Percentiles rank a stretch among this genome's conserved stretches.
These are phyloP conservation scores for Nemapogon koenigi DNA, from an alignment of 2,888 invertebrate species.

Conservation along the genomic window DNA sequence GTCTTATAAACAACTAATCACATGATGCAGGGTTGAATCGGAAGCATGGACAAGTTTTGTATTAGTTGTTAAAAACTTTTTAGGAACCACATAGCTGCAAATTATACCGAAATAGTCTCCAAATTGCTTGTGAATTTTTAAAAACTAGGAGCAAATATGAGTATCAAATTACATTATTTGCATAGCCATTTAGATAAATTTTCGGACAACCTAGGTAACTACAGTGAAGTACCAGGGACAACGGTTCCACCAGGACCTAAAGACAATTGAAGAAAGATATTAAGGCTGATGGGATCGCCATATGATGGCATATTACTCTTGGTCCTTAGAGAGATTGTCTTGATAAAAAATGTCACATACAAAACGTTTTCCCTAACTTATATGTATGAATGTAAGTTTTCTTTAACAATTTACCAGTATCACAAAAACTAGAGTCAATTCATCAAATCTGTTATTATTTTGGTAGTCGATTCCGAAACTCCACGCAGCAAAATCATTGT, in stretches of 20 bases:
- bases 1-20: no score
- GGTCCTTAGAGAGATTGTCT: conserved; percentile 12
- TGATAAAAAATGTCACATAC: not conserved
- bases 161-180: conserved; percentile 8
- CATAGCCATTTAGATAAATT: conserved; percentile 13
- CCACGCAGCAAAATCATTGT: no score
- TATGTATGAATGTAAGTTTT: not conserved
- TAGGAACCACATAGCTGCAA: no score
- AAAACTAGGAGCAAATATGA: conserved; percentile 11
- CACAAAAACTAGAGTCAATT: not conserved
- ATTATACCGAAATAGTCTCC: no score
- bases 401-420: not conserved
- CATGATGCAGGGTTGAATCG: no score
- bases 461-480: no score
- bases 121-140: conserved; percentile 5
- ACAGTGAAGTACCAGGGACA: conserved; percentile 28
- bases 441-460: not conserved
- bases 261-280: conserved; percentile 25
- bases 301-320: conserved; percentile 17
- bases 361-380: not conserved
- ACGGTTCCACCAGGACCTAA: conserved; percentile 27
- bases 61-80: no score
- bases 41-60: no score
- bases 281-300: conserved; percentile 22
- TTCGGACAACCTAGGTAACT: conserved; percentile 18